These are phyloP conservation scores for Papilio aristodemus DNA, from an alignment of 1,140 invertebrate species.

Conservation along the genomic window DNA sequence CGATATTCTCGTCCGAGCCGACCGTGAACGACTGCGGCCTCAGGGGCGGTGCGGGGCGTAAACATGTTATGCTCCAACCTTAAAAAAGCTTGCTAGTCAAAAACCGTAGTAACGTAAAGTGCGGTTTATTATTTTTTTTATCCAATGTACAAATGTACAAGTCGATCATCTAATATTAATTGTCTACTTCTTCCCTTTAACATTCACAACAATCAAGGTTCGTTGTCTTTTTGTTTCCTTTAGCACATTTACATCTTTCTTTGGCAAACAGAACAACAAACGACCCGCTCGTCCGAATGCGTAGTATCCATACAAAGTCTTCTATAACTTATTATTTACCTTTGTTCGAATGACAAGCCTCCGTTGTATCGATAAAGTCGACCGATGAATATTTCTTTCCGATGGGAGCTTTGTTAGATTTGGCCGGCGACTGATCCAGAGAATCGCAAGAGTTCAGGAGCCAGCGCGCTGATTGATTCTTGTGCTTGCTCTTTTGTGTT, in stretches of 20 bases:
- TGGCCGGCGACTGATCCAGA: conserved; percentile 71
- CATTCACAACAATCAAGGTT: too few species aligned
- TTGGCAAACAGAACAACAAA: too few species aligned
- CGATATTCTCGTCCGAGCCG: conserved; percentile 73
- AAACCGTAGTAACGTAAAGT: neutral
- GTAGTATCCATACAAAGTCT: too few species aligned
- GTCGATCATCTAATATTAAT: neutral
- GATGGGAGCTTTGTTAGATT: conserved; percentile 64
- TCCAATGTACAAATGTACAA: neutral
- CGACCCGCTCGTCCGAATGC: too few species aligned
- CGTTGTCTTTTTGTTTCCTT: too few species aligned
- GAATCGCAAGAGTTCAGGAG: conserved; percentile 77
- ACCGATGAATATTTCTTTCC: conserved; percentile 77
- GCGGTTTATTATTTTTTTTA: neutral
- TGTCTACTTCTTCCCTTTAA: neutral
- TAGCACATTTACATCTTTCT: too few species aligned
- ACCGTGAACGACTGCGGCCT: conserved; percentile 84
- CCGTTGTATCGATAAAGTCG: conserved; percentile 69
- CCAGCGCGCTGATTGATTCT: conserved; percentile 76
- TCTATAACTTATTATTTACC: too few species aligned
- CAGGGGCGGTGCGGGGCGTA: conserved; percentile 89
- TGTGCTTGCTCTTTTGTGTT: conserved; percentile 80
- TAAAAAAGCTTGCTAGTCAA: conserved; percentile 23
- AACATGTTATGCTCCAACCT: conserved; percentile 89
- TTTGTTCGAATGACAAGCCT: conserved; percentile 69